A percentile compares a stretch with the other conserved stretches of the same genome.
Evolutionary conservation across 1,140 invertebrate species (phyloP).

Genomic region (Pogonomyrmex barbatus): DNA sequence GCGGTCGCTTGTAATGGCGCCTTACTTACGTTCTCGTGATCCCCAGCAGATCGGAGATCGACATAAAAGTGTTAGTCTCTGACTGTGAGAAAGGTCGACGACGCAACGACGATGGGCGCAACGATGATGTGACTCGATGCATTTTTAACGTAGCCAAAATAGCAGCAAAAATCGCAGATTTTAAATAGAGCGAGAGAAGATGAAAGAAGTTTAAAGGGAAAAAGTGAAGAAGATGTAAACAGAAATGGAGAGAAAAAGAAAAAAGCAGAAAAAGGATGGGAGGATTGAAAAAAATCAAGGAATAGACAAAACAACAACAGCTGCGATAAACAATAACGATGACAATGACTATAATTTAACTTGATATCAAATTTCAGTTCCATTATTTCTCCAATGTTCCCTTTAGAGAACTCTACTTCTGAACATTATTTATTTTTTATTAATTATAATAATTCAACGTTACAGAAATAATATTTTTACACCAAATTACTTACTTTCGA

Average conservation of each 20-base stretch:
- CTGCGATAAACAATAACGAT: slow-evolving; percentile 73
- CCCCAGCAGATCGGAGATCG: slow-evolving; percentile 49
- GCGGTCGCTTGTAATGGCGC: slow-evolving; percentile 38
- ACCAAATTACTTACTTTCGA: neutral
- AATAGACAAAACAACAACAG: slow-evolving; percentile 81
- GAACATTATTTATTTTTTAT: neutral
- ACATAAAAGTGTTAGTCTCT: slow-evolving; percentile 41
- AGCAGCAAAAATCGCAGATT: slow-evolving; percentile 69
- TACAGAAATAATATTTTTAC: neutral
- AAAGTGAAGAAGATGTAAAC: neutral
- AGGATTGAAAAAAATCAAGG: slow-evolving; percentile 6
- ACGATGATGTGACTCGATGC: slow-evolving; percentile 80
- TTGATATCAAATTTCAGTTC: slow-evolving; percentile 41
- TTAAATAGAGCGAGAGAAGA: slow-evolving; percentile 54
- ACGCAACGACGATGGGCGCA: slow-evolving; percentile 75
- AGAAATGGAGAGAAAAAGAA: slow-evolving; percentile 28
- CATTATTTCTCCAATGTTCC: slow-evolving; percentile 28
- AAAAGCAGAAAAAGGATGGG: neutral
- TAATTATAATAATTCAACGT: neutral
- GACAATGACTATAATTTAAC: slow-evolving; percentile 45
- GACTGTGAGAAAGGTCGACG: slow-evolving; percentile 67
- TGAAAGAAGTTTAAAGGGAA: slow-evolving; percentile 18
- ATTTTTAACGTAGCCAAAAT: slow-evolving; percentile 84
- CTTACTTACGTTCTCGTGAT: slow-evolving; percentile 48
- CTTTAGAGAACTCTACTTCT: slow-evolving; percentile 30